Evolutionary conservation across 2,113 vertebrate genomes (phyloP).

Genomic region (Lates calcarifer): DNA sequence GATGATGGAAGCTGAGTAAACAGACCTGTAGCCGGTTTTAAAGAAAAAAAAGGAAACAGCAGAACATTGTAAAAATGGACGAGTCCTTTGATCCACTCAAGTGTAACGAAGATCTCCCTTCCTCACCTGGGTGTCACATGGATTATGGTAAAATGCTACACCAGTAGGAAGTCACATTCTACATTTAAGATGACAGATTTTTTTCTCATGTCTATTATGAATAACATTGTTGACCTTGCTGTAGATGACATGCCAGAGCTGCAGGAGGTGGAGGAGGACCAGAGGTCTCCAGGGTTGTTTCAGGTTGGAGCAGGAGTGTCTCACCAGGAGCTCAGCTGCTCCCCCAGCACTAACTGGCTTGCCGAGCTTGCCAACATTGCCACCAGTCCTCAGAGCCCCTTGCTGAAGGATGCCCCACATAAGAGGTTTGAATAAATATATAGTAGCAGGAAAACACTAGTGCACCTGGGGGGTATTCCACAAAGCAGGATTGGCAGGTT

Average conservation of each 20-base stretch:
- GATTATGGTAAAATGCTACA: constrained; percentile 91
- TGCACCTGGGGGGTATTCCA: constrained; percentile 9
- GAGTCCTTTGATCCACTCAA: constrained; percentile 94
- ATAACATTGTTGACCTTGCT: not conserved
- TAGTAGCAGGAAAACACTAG: not conserved
- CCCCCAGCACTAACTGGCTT: constrained; percentile 93
- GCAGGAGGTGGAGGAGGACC: constrained; percentile 94
- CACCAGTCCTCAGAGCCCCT: constrained; percentile 96
- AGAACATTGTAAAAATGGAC: constrained; percentile 87
- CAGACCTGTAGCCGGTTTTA: constrained; percentile 85
- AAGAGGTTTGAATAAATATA: constrained; percentile 86
- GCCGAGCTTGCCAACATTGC: constrained; percentile 97
- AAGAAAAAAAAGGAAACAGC: constrained; percentile 82
- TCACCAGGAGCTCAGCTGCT: constrained; percentile 90
- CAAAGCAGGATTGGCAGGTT: not conserved
- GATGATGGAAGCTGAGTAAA: constrained; percentile 89
- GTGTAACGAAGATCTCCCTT: constrained; percentile 93
- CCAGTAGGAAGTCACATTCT: not conserved
- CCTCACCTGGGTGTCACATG: constrained; percentile 94
- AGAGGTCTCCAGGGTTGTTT: constrained; percentile 89
- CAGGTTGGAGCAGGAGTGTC: constrained; percentile 92
- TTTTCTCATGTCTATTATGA: not conserved
- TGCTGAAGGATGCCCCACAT: constrained; percentile 93
- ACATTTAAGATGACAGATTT: not conserved
- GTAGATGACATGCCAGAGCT: constrained; percentile 97